Percentiles rank a stretch among this genome's conserved stretches.
Conservation (phyloP, 2,888 invertebrate genomes). For the Acleris emargana region DNA sequence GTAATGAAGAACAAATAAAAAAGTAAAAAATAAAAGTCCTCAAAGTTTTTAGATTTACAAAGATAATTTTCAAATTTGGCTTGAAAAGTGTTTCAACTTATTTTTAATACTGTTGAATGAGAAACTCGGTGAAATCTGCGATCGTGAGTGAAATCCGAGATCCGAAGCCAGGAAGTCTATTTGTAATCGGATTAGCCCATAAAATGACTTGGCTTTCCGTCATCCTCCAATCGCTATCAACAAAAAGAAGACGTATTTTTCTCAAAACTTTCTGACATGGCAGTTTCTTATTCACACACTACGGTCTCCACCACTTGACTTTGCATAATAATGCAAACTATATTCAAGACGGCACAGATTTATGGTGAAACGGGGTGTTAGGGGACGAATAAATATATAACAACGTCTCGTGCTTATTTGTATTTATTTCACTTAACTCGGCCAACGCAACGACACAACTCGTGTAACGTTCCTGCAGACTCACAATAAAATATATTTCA, state of each 20-base stretch:
- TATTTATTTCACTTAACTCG: slow-evolving; percentile 44
- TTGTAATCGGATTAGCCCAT: slow-evolving; percentile 16
- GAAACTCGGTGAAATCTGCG: not conserved
- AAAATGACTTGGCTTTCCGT: slow-evolving; percentile 7
- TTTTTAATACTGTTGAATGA: too few relatives aligned
- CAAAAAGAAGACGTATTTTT: slow-evolving; percentile 41
- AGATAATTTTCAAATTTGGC: too few relatives aligned
- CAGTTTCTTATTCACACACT: slow-evolving; percentile 54
- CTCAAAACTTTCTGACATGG: slow-evolving; percentile 48
- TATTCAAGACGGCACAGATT: slow-evolving; percentile 69
- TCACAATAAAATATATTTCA: too few relatives aligned
- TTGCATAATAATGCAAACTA: slow-evolving; percentile 75
- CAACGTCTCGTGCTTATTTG: slow-evolving; percentile 51
- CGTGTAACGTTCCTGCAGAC: too few relatives aligned
- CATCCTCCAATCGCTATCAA: slow-evolving; percentile 22
- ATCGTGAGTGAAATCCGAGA: not conserved
- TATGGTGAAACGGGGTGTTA: slow-evolving; percentile 59
- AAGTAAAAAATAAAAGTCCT: too few relatives aligned
- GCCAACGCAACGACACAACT: slow-evolving; percentile 21
- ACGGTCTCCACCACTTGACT: slow-evolving; percentile 59
- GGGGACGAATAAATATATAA: slow-evolving; percentile 64
- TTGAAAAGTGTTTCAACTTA: too few relatives aligned
- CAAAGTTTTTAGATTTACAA: too few relatives aligned
- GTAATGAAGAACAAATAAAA: too few relatives aligned
- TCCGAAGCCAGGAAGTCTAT: slow-evolving; percentile 9